Conservation (phyloP, 2,113 vertebrate species). For the Rafetus swinhoei region DNA sequence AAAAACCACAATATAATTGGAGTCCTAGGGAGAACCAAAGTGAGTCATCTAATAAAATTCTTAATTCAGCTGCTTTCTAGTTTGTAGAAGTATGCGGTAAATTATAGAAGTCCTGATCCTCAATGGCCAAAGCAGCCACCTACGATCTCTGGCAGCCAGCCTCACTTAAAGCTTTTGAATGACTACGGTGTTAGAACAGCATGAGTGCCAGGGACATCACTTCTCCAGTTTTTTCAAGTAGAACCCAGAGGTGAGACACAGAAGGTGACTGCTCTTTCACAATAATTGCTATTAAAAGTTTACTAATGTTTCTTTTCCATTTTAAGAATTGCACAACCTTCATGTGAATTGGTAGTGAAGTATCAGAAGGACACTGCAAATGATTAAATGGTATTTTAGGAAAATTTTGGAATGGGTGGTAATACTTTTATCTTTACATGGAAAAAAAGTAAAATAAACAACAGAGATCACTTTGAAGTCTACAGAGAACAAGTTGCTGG, state of each 20-base stretch:
- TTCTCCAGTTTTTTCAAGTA: neutral
- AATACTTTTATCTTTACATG: neutral
- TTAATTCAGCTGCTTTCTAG: neutral
- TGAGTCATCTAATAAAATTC: neutral
- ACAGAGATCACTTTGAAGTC: neutral
- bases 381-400: neutral
- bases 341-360: neutral
- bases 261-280: neutral
- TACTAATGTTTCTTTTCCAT: neutral
- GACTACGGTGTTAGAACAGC: neutral
- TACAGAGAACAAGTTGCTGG: neutral
- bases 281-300: neutral
- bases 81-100: neutral
- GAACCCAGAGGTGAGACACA: neutral
- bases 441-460: neutral
- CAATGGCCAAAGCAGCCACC: neutral
- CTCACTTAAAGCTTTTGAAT: neutral
- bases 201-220: rapidly evolving
- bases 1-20: neutral
- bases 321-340: neutral
- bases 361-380: neutral
- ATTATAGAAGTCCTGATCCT: neutral
- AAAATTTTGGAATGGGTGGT: neutral
- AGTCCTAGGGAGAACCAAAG: neutral
- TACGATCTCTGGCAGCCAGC: neutral